Evolutionary conservation across 2,888 invertebrate species (phyloP), one percentile per base, ranked within the genome.

Genomic region (Scaptomyza polygonia): DNA sequence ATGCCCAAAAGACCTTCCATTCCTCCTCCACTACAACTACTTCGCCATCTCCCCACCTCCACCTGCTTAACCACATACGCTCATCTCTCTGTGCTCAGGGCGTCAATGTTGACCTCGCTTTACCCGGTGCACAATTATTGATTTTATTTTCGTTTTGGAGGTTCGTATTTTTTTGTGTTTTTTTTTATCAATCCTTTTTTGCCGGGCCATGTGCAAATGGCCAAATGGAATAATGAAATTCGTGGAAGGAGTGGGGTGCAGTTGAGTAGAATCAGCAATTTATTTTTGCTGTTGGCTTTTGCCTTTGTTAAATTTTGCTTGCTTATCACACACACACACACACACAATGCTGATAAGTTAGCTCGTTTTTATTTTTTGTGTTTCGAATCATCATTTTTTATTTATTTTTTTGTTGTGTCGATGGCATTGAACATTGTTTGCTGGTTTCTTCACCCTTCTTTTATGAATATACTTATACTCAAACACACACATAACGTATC

Each of bases 351-450:
- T 87, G 87, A 82, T 82, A 82, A 82, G 68, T 82, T 64, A 30
- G 43, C 56, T 64, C 30, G 40, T 14, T 39, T 39, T 39, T 39
- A 7, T 36, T 32, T 61, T 49, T 52, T 59, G 44, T 32, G 57
- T 66, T 62, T 44, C 42, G 67, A 66, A 71, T 82, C 58, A 73
- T 51, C 36, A 57, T 64, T 67, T 67, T 57, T 53, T 59, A 32
- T 51, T 61, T 39, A 55, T 61, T 67, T 42, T 61, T 58, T 67
- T 42, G 58, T 58, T 67, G 51, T 52, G 67, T 63, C 66, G 79
- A 76, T 81, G 82, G 88, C 89, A 89, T 88, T 88, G 88, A 89
- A 88, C 88, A 79, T 76, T 84, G 86, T 69, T 79, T 69, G 79
- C 79, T 76, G 79, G 82, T 86, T 82, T 82, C 86, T 82, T 82